These are phyloP conservation scores for Chiropotes sagulatus DNA, from an alignment of 2,797 vertebrate species.

Conservation along the genomic window DNA sequence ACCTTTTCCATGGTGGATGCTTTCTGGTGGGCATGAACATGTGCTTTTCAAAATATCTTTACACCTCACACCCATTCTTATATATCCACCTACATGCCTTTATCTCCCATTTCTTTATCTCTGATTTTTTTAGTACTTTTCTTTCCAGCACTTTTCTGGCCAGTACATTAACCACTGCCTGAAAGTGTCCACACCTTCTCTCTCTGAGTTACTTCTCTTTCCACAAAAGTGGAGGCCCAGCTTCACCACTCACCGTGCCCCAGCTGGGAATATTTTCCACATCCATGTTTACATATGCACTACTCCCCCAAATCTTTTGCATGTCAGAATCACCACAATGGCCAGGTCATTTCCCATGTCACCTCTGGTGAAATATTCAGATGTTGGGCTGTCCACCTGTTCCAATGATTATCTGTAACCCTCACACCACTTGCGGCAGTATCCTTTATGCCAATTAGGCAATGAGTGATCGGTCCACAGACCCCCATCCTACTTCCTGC, in stretches of 20 bases:
- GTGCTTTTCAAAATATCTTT: not conserved
- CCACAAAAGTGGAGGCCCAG: no score
- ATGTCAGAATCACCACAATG: not conserved
- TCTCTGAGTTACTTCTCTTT: not conserved
- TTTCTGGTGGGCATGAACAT: not conserved
- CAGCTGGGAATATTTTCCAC: not conserved
- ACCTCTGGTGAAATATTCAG: not conserved
- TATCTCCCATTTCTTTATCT: not conserved
- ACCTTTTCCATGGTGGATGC: not conserved
- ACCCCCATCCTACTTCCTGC: not conserved
- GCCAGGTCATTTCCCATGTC: rapidly evolving
- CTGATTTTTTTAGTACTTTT: not conserved
- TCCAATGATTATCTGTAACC: not conserved
- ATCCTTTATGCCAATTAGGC: not conserved
- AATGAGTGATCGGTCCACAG: rapidly evolving
- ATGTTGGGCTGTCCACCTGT: rapidly evolving
- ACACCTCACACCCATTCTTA: not conserved
- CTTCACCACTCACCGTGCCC: not conserved
- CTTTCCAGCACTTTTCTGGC: not conserved
- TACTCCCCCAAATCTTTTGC: no score
- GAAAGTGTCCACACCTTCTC: not conserved
- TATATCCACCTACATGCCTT: not conserved
- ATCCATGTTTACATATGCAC: not conserved
- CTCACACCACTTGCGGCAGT: not conserved
- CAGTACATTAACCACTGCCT: not conserved